Percentiles rank a stretch among this genome's conserved stretches.
phyloP scores from a whole-genome alignment of 2,113 vertebrate species.

The Equus quagga region DNA sequence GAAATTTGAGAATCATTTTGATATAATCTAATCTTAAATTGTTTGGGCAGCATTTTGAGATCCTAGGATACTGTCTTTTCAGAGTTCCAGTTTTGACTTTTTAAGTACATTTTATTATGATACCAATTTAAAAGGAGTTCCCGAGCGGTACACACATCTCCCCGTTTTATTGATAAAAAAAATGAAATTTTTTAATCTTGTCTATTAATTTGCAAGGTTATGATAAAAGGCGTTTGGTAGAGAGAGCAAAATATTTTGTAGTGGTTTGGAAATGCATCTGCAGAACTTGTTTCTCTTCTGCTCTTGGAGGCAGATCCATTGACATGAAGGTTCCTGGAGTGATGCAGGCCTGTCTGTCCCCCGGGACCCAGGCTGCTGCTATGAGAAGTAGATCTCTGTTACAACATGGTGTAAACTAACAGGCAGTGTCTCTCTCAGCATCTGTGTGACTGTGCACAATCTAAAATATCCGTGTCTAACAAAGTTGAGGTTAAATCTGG shows the following conservation, averaged over 20 bases:
- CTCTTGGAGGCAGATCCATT: background rate
- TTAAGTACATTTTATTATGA: background rate
- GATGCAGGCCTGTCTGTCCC: background rate
- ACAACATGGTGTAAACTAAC: background rate
- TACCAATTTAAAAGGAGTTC: conserved; percentile 14
- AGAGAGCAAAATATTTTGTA: background rate
- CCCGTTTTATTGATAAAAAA: conserved; percentile 7
- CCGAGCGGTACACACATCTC: background rate
- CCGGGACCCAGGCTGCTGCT: background rate
- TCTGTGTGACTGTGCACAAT: background rate
- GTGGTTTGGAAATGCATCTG: background rate
- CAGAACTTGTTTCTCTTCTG: background rate
- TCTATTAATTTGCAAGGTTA: background rate
- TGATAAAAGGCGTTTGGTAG: background rate
- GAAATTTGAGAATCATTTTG: conserved; percentile 1
- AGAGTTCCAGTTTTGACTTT: conserved; percentile 46
- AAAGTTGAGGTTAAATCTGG: conserved; percentile 31
- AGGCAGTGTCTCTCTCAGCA: background rate
- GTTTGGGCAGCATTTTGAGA: conserved; percentile 14
- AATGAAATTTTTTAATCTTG: background rate
- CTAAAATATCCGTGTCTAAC: background rate
- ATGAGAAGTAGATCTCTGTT: background rate
- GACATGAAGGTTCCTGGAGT: background rate
- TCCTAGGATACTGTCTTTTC: background rate
- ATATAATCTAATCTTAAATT: background rate